Conservation (phyloP, 2,888 invertebrate genomes). For the Exocentrus adspersus region DNA sequence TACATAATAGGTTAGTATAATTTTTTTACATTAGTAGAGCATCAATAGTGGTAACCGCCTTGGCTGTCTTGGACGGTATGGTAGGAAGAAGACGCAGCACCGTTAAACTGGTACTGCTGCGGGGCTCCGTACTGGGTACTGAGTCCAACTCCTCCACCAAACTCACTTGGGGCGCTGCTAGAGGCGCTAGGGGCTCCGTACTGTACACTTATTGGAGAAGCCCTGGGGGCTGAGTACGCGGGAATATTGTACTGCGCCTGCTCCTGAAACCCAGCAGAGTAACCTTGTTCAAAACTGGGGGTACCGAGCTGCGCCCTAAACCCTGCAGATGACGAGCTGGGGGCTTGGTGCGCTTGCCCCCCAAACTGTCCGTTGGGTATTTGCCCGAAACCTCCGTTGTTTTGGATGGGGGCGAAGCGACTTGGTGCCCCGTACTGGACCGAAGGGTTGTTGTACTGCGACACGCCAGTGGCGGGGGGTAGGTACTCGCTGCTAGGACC, state of each 20-base stretch:
- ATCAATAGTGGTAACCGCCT: background rate
- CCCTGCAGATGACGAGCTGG: too few species aligned
- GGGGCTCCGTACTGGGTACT: conserved; percentile 7
- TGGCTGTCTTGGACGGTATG: background rate
- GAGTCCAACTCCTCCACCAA: background rate
- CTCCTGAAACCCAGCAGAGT: background rate
- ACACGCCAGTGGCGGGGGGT: background rate
- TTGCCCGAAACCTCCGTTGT: too few species aligned
- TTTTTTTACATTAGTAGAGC: too few species aligned
- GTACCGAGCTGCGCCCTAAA: background rate
- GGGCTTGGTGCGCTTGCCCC: too few species aligned
- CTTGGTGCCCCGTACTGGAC: background rate
- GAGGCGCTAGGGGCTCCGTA: background rate
- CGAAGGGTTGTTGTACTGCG: background rate
- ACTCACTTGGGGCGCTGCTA: too few species aligned
- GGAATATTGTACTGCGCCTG: too few species aligned
- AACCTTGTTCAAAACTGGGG: background rate
- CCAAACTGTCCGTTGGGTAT: too few species aligned
- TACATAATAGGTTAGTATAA: too few species aligned
- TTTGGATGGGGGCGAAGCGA: too few species aligned
- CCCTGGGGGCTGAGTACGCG: background rate
- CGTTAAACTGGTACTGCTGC: too few species aligned
- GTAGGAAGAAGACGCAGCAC: too few species aligned
- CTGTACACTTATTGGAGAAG: background rate
- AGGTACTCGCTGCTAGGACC: background rate